A percentile compares a stretch with the other conserved stretches of the same genome.
phyloP scores from a whole-genome alignment of 2,888 invertebrate species.

The Acanthococcus lagerstroemiae region DNA sequence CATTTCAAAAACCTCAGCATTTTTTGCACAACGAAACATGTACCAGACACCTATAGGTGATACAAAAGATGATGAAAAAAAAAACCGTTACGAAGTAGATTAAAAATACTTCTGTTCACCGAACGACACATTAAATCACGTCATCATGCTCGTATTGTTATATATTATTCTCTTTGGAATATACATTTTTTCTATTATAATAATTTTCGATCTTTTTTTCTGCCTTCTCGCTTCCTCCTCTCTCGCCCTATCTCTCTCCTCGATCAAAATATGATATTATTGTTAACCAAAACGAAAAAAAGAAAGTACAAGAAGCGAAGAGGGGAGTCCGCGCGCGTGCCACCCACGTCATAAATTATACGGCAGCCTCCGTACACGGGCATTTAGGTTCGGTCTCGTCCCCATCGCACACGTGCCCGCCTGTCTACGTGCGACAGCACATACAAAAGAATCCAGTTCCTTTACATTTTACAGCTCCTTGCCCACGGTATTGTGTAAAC shows the following conservation, averaged over 20 bases:
- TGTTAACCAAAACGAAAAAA: constrained; percentile 5
- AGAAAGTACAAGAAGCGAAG: background rate
- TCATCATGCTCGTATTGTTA: constrained; percentile 25
- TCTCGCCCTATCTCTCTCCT: background rate
- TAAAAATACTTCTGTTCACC: constrained; percentile 26
- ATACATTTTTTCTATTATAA: constrained; percentile 25
- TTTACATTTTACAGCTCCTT: constrained; percentile 18
- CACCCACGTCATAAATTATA: constrained; percentile 31
- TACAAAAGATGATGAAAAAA: constrained; percentile 11
- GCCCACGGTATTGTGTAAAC: constrained; percentile 4
- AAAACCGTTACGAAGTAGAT: constrained; percentile 28
- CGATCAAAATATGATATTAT: constrained; percentile 29
- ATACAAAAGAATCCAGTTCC: constrained; percentile 30
- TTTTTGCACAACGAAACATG: constrained; percentile 3
- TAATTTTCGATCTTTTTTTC: constrained; percentile 25
- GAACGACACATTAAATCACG: constrained; percentile 31
- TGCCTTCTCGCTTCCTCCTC: background rate
- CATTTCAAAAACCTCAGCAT: background rate
- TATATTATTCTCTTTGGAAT: constrained; percentile 5
- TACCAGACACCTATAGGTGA: background rate
- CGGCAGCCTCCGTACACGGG: constrained; percentile 20
- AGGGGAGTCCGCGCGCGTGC: constrained; percentile 17
- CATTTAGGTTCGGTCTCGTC: constrained; percentile 30
- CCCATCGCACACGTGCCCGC: constrained; percentile 25
- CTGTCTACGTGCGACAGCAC: constrained; percentile 15